These are phyloP conservation scores for Prionace glauca DNA, from an alignment of 2,797 vertebrate genomes.

Conservation along the genomic window DNA sequence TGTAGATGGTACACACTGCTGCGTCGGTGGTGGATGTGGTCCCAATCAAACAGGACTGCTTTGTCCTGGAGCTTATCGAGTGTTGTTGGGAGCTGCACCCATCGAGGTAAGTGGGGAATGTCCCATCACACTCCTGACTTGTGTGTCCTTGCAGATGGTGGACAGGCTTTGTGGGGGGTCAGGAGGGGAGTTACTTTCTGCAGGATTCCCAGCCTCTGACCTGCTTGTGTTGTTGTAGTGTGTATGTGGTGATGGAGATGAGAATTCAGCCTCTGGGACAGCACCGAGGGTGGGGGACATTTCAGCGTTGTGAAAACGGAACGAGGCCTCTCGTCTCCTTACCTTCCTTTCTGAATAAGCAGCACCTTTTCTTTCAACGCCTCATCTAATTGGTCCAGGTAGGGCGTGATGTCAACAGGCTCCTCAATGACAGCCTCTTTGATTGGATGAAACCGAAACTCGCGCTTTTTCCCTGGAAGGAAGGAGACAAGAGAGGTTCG, in stretches of 20 bases:
- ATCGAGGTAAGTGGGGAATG: no score
- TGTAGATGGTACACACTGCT: no score
- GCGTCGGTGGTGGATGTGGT: no score
- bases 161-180: neutral
- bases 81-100: no score
- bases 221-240: no score
- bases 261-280: no score
- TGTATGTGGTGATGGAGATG: no score
- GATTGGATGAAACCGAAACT: slow-evolving; percentile 90
- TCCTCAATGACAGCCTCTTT: slow-evolving; percentile 85
- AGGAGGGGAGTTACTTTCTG: neutral
- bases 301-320: no score
- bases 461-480: slow-evolving; percentile 78
- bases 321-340: neutral
- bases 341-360: slow-evolving; percentile 90
- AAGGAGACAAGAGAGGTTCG: neutral
- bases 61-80: no score
- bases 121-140: neutral
- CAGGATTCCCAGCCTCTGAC: neutral
- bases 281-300: no score
- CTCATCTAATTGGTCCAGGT: slow-evolving; percentile 88
- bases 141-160: neutral
- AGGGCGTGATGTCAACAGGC: slow-evolving; percentile 86
- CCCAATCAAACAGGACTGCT: no score
- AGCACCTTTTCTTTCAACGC: slow-evolving; percentile 84